Percentiles rank a stretch among this genome's conserved stretches.
Evolutionary conservation across 2,888 invertebrate species (phyloP).

Genomic region (Apamea monoglypha): DNA sequence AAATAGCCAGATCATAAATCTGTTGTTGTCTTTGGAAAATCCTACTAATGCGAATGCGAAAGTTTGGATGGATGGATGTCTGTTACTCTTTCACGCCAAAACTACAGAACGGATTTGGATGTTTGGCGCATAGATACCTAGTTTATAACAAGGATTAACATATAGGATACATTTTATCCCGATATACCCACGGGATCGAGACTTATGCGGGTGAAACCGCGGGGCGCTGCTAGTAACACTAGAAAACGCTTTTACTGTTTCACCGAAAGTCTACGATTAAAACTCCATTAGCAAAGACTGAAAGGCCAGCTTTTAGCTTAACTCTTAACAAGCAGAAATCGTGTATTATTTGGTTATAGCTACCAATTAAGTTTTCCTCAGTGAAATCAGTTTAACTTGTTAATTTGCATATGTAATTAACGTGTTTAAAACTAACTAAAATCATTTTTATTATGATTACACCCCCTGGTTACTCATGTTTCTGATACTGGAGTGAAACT

Average conservation of each 20-base stretch:
- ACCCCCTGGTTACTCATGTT: not conserved
- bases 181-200: too few species aligned
- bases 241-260: too few species aligned
- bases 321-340: not conserved
- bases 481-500: not conserved
- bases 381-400: constrained; percentile 2
- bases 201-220: too few species aligned
- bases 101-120: too few species aligned
- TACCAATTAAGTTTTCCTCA: not conserved
- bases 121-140: too few species aligned
- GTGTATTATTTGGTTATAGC: not conserved
- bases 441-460: constrained; percentile 11
- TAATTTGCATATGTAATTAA: not conserved
- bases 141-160: too few species aligned
- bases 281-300: too few species aligned
- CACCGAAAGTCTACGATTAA: not conserved
- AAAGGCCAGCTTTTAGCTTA: not conserved
- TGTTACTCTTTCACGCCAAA: too few species aligned
- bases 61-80: too few species aligned
- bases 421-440: not conserved
- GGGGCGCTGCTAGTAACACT: too few species aligned
- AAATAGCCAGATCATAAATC: not conserved
- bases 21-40: not conserved
- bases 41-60: too few species aligned
- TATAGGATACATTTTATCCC: too few species aligned